phyloP scores from a whole-genome alignment of 2,797 vertebrate species.

The Manis javanica region DNA sequence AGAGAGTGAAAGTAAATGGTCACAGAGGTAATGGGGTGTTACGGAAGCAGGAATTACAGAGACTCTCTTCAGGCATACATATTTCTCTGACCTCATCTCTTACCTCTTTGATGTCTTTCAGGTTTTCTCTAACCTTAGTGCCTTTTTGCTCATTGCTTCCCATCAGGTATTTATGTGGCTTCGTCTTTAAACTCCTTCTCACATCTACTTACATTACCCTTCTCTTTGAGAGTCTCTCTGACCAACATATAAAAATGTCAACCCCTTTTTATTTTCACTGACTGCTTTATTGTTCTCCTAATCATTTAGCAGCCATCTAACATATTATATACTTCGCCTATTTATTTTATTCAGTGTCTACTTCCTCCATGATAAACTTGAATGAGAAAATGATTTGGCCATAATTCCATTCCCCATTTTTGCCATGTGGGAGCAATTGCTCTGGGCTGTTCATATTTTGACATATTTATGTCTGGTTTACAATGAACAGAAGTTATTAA shows the following conservation, averaged over 20 bases:
- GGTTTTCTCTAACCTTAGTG: background rate
- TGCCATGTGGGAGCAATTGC: background rate
- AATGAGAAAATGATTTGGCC: background rate
- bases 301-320: background rate
- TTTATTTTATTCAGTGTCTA: background rate
- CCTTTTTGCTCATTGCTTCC: background rate
- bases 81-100: background rate
- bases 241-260: rapidly evolving
- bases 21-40: background rate
- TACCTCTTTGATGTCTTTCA: background rate
- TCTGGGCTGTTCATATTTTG: background rate
- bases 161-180: rapidly evolving
- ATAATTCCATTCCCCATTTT: background rate
- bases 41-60: too few species aligned
- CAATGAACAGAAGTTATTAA: background rate
- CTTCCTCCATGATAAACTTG: background rate
- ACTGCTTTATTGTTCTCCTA: background rate
- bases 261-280: background rate
- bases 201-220: rapidly evolving
- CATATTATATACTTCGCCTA: background rate
- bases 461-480: background rate
- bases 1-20: background rate
- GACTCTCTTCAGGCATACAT: too few species aligned
- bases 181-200: background rate
- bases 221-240: background rate